Conservation (phyloP, 2,113 vertebrate species). For the Xiphophorus hellerii region DNA sequence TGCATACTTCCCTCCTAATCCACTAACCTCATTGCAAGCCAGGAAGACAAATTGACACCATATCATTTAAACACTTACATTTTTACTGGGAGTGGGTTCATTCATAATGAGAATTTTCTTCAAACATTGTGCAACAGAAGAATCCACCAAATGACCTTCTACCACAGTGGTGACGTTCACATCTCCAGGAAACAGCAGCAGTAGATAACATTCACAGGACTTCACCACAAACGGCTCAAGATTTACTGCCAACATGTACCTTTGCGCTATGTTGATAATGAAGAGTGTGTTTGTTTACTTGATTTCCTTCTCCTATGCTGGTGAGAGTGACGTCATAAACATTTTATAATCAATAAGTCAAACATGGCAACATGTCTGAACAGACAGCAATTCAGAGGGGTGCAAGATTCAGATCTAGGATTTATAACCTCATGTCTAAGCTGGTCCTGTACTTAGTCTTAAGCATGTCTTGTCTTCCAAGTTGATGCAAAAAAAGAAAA, state of each 20-base stretch:
- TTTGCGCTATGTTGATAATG: slow-evolving; percentile 30
- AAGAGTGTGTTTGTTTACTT: slow-evolving; percentile 54
- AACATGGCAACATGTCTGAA: slow-evolving; percentile 14
- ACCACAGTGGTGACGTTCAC: background rate
- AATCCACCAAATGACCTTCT: slow-evolving; percentile 4
- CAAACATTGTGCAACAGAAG: slow-evolving; percentile 12
- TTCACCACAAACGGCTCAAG: slow-evolving; percentile 14
- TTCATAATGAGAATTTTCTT: background rate
- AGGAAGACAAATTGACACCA: slow-evolving; percentile 7
- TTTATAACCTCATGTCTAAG: slow-evolving; percentile 56
- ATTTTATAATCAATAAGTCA: slow-evolving; percentile 64
- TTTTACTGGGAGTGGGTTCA: slow-evolving; percentile 10
- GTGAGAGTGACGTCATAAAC: slow-evolving; percentile 56
- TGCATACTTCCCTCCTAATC: slow-evolving; percentile 12
- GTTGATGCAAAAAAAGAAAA: slow-evolving; percentile 60
- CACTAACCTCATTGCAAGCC: background rate
- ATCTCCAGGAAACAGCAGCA: slow-evolving; percentile 16
- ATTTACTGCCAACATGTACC: slow-evolving; percentile 21
- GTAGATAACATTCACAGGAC: slow-evolving; percentile 1
- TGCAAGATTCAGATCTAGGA: slow-evolving; percentile 8
- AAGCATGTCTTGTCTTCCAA: slow-evolving; percentile 74
- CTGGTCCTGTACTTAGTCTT: slow-evolving; percentile 56
- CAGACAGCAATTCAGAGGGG: slow-evolving; percentile 19
- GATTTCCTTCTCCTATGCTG: slow-evolving; percentile 43
- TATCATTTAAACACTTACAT: background rate